Evolutionary conservation across 2,797 vertebrate species (phyloP).

Genomic region (Amphiprion clarkii): DNA sequence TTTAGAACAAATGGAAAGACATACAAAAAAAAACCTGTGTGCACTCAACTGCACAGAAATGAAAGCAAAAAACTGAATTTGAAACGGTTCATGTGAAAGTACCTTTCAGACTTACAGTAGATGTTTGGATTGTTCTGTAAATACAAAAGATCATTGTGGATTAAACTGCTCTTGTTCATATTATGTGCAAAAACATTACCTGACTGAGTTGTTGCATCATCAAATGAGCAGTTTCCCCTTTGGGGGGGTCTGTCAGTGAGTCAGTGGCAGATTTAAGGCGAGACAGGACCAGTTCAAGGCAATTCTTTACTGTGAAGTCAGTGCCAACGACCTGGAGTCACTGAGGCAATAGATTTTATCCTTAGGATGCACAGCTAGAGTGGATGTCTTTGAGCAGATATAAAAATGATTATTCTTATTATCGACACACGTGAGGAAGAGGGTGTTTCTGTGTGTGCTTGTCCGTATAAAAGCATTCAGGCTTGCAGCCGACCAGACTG

Average conservation of each 20-base stretch:
- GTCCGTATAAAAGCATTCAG: constrained; percentile 15
- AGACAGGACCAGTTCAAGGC: constrained; percentile 44
- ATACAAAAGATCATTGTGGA: background rate
- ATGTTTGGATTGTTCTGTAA: background rate
- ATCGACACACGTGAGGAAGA: constrained; percentile 10
- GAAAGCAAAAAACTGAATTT: too few relatives aligned
- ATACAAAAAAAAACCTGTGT: background rate
- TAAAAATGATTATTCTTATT: constrained; percentile 18
- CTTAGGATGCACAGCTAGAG: constrained; percentile 16
- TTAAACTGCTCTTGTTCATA: background rate
- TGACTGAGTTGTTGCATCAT: constrained; percentile 33
- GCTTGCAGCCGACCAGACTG: constrained; percentile 14
- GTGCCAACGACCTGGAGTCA: constrained; percentile 27
- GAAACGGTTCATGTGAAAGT: too few relatives aligned
- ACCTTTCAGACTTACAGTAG: too few relatives aligned
- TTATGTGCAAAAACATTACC: background rate
- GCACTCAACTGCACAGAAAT: background rate
- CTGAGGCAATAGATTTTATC: constrained; percentile 42
- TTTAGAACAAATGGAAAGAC: background rate
- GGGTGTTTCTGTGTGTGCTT: background rate
- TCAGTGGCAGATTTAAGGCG: constrained; percentile 52
- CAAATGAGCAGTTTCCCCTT: constrained; percentile 27
- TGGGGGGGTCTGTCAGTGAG: constrained; percentile 31
- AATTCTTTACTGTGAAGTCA: constrained; percentile 49
- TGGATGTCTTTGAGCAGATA: constrained; percentile 22